Conservation (phyloP, 1,140 invertebrate genomes). For the Maniola jurtina region DNA sequence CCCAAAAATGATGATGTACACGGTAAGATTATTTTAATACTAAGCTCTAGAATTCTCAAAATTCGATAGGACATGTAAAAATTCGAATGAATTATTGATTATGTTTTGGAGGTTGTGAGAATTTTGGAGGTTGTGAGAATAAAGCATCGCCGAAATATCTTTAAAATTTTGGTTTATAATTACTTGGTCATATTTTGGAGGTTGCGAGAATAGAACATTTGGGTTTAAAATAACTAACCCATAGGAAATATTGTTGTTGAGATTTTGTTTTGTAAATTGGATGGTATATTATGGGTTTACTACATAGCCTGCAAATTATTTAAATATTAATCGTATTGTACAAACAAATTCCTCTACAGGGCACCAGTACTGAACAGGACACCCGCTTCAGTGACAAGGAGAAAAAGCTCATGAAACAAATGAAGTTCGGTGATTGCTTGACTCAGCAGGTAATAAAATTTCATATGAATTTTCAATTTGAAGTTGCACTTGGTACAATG, state of each 20-base stretch:
- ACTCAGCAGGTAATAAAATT: slow-evolving; percentile 86
- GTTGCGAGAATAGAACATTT: too few relatives aligned
- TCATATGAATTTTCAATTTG: not conserved
- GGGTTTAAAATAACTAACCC: too few relatives aligned
- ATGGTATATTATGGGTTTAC: not conserved
- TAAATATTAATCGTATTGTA: not conserved
- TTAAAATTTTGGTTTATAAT: too few relatives aligned
- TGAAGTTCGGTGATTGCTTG: slow-evolving; percentile 97
- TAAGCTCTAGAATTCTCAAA: not conserved
- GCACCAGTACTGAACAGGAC: slow-evolving; percentile 98
- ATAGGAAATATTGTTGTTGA: too few relatives aligned
- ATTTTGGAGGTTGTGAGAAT: not conserved
- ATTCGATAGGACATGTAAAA: too few relatives aligned
- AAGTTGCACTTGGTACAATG: too few relatives aligned
- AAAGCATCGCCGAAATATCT: too few relatives aligned
- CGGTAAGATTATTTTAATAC: slow-evolving; percentile 47
- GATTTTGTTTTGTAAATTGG: too few relatives aligned
- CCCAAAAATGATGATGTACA: slow-evolving; percentile 68
- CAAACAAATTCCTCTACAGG: slow-evolving; percentile 79
- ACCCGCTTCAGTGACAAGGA: slow-evolving; percentile 99
- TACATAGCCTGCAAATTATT: not conserved
- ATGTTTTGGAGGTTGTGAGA: not conserved
- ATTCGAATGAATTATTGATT: not conserved
- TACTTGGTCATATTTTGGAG: too few relatives aligned
- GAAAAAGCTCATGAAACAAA: slow-evolving; percentile 98